Evolutionary conservation across 2,888 invertebrate species (phyloP), one percentile per base, ranked within the genome.

Genomic region (Gibbula magus): DNA sequence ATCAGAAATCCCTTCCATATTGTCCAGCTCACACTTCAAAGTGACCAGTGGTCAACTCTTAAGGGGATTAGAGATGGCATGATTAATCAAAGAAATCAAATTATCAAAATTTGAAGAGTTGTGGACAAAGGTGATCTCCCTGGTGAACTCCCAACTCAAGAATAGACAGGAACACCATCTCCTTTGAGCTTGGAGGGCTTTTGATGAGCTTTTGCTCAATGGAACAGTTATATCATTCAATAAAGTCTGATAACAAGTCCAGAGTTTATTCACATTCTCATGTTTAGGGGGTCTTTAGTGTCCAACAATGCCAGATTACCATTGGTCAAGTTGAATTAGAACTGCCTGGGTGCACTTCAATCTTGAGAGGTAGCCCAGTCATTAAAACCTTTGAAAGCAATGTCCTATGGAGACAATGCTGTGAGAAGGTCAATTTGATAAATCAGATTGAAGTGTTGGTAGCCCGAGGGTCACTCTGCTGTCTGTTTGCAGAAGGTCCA

Each of bases 51-150:
- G 70, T 35, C 35, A 35, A 35, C 70, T 70, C 25, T 39, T n/a
- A 70, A 70, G 35, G 20, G 70, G 70, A 70, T 70, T 70, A 70
- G 45, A 70, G 39, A 70, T 39, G 35, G 70, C 35, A 35, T 70
- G 35, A 70, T 70, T 70, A 70, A 70, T 70, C 70, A 70, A 70
- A 70, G 70, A 35, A 70, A 70, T 70, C 70, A 70, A 70, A 70
- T 70, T 39, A 70, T 70, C n/a, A 70, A 35, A 35, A 70, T 18
- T 29, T 70, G 35, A 70, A 35, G 70, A 32, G 20, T 70, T 32
- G 70, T 35, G 32, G 39, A 70, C 70, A 70, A 70, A 35, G 35
- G 70, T 32, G 39, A 39, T 20, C 20, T 20, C 70, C 70, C n/a
- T 70, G 35, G 39, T 32, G 35, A 35, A 70, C 25, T 56, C 22